Percentiles rank a stretch among this genome's conserved stretches.
These are phyloP conservation scores for Ceratotherium simum DNA, from an alignment of 2,113 vertebrate species.

Conservation along the genomic window DNA sequence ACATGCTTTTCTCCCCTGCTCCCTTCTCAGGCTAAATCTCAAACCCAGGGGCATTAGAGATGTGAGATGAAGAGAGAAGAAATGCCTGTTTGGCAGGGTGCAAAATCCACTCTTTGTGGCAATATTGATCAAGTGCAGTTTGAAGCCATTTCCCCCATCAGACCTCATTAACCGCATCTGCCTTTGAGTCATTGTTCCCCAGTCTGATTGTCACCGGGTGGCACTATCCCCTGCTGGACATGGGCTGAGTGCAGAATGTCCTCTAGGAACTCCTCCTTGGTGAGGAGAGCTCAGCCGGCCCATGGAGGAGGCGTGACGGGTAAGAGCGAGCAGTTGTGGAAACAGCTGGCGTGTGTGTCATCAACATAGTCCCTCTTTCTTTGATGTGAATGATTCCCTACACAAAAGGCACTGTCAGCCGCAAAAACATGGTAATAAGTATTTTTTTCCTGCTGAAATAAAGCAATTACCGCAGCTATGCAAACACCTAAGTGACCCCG, in stretches of 20 bases:
- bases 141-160: conserved; percentile 1
- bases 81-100: not conserved
- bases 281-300: not conserved
- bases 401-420: conserved; percentile 68
- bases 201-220: not conserved
- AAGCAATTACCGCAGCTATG: conserved; percentile 59
- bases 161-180: conserved; percentile 31
- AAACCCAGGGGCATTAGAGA: not conserved
- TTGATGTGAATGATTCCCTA: conserved; percentile 52
- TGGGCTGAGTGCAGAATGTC: not conserved
- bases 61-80: conserved; percentile 26
- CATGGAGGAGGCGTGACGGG: not conserved
- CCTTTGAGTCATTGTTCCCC: not conserved
- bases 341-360: conserved; percentile 25
- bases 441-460: conserved; percentile 68
- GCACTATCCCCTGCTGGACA: not conserved
- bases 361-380: not conserved
- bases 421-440: conserved; percentile 65
- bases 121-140: conserved; percentile 33
- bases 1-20: not conserved
- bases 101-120: conserved; percentile 14
- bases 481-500: conserved; percentile 63
- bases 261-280: not conserved
- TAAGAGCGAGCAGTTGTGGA: not conserved
- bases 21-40: conserved; percentile 14